Conservation (phyloP, 2,797 vertebrate species). For the Acrocephalus scirpaceus region DNA sequence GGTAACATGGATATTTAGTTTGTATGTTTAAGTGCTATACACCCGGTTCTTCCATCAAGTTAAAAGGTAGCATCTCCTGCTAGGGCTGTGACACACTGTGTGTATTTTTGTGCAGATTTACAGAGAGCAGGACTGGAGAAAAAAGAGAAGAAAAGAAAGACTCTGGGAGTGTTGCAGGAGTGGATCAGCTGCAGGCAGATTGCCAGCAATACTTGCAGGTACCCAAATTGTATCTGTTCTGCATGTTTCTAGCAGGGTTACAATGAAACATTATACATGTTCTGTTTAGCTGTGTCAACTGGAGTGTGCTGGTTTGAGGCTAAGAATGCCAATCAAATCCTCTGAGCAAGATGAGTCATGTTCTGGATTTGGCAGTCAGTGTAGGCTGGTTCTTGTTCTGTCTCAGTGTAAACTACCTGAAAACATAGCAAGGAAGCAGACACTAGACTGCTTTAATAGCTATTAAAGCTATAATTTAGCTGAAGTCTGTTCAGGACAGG, state of each 20-base stretch:
- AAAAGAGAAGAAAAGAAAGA: conserved; percentile 58
- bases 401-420: background rate
- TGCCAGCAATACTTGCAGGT: conserved; percentile 77
- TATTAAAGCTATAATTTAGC: background rate
- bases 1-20: background rate
- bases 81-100: background rate
- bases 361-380: background rate
- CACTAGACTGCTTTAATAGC: background rate
- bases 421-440: background rate
- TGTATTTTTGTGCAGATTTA: conserved; percentile 42
- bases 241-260: background rate
- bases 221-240: background rate
- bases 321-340: background rate
- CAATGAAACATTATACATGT: background rate
- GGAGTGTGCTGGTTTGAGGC: background rate
- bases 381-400: background rate
- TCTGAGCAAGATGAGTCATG: accelerated
- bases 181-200: conserved; percentile 41
- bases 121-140: background rate
- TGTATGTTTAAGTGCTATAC: background rate
- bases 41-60: background rate
- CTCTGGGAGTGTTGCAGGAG: background rate
- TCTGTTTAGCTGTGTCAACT: background rate
- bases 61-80: background rate
- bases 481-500: background rate